Conservation (phyloP, 1,140 invertebrate species). For the Drosophila jambulina region DNA sequence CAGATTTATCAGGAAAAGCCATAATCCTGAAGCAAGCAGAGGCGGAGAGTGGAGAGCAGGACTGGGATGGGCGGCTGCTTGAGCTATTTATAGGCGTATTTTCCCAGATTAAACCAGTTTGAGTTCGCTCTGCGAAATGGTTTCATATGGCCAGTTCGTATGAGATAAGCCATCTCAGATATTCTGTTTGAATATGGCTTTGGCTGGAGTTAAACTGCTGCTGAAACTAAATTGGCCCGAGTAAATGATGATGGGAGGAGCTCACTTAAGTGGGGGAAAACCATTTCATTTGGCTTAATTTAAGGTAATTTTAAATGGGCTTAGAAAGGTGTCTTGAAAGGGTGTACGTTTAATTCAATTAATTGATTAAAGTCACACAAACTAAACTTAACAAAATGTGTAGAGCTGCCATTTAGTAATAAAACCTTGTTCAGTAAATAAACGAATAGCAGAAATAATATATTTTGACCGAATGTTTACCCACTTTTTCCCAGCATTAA, state of each 20-base stretch:
- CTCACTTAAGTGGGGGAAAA: neutral
- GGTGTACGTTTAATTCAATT: too few relatives aligned
- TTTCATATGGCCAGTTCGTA: conserved; percentile 8
- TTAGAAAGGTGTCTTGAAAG: neutral
- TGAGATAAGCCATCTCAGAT: conserved; percentile 31
- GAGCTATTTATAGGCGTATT: conserved; percentile 57
- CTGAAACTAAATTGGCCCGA: conserved; percentile 20
- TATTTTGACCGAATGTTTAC: neutral
- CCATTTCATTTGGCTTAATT: conserved; percentile 13
- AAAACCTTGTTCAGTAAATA: neutral
- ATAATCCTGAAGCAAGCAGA: conserved; percentile 42
- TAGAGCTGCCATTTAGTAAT: neutral
- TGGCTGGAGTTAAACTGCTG: conserved; percentile 7
- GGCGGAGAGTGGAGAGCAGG: neutral
- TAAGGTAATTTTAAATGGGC: neutral
- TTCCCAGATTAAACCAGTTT: conserved; percentile 46
- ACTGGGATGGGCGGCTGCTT: conserved; percentile 5
- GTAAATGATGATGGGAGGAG: conserved; percentile 9
- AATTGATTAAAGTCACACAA: too few relatives aligned
- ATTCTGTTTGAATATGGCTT: conserved; percentile 45
- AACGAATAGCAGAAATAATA: neutral
- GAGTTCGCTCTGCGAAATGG: conserved; percentile 25
- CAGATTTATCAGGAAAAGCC: conserved; percentile 61
- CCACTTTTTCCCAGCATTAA: neutral
- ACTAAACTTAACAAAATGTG: neutral